Evolutionary conservation across 2,888 invertebrate species (phyloP), one percentile per base, ranked within the genome.

Genomic region (Steinernema carpocapsae): DNA sequence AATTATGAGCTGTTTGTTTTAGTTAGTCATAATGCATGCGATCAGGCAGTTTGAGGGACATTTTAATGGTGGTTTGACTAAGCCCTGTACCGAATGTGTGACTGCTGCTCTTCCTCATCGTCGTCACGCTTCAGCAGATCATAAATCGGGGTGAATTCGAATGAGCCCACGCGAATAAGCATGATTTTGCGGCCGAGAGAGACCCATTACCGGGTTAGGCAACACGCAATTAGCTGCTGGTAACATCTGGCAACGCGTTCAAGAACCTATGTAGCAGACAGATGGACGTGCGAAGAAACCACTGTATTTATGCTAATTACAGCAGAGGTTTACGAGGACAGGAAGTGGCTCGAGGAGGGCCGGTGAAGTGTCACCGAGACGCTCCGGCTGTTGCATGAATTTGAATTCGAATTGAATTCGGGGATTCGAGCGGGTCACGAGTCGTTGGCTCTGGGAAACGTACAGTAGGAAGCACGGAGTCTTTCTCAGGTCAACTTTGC

Each of bases 181-280:
- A 29, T 64, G 32, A 64, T 64, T 64, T 64, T 29, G 64, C 17
- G 29, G 29, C n/a, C n/a, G n/a, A n/a, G 17, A 26, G 37, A 37
- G 37, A 37, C 37, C 64, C 64, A 64, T 64, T 64, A 64, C 29
- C 32, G 64, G 64, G 64, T 64, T 64, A 64, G 64, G 64, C 64
- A 64, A 64, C 64, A 64, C 64, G 64, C 64, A 64, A 64, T 64
- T 64, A 64, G 64, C 64, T 64, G 64, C 64, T 64, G 64, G 64
- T 64, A 64, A 64, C 64, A 64, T 64, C 64, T 64, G 64, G 64
- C 64, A 64, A 29, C 32, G 64, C 17, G 64, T 26, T 64, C 64
- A 64, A 64, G 64, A 64, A 32, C 37, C n/a, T n/a, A n/a, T n/a
- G 37, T 7, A 29, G 37, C 17, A 37, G 64, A 64, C 64, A 64